Evolutionary conservation across 2,797 vertebrate genomes (phyloP).

Genomic region (Sandelia bainsii): DNA sequence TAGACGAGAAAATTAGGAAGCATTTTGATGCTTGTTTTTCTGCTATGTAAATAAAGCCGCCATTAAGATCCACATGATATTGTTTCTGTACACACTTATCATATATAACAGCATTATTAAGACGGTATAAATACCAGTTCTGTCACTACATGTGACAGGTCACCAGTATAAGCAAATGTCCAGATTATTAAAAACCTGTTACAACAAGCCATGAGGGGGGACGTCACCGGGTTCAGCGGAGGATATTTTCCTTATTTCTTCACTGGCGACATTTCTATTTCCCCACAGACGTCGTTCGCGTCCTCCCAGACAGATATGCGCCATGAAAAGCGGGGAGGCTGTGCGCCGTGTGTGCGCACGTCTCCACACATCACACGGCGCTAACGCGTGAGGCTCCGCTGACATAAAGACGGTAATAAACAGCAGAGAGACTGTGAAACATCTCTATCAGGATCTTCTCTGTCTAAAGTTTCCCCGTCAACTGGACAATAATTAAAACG

Average conservation of each 20-base stretch:
- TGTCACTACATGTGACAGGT: constrained; percentile 6
- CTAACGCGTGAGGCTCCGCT: constrained; percentile 30
- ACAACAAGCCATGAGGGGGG: constrained; percentile 31
- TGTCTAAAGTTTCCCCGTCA: constrained; percentile 9
- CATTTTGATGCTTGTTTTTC: neutral
- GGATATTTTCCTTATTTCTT: constrained; percentile 15
- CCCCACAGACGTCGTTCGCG: neutral
- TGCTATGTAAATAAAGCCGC: neutral
- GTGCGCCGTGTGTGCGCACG: constrained; percentile 41
- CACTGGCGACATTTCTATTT: constrained; percentile 5
- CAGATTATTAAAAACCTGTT: neutral
- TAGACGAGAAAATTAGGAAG: neutral
- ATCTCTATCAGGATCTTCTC: neutral
- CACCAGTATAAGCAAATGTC: neutral
- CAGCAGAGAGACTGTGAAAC: neutral
- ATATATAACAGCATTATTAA: neutral
- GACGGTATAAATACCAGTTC: neutral
- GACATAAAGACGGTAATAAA: constrained; percentile 16
- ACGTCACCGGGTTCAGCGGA: constrained; percentile 37
- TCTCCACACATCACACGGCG: constrained; percentile 34
- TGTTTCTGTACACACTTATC: neutral
- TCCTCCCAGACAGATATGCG: constrained; percentile 15
- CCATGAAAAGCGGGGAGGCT: constrained; percentile 33
- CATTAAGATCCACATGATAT: neutral
- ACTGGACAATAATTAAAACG: neutral